These are phyloP conservation scores for Ibidorhyncha struthersii DNA, from an alignment of 2,113 vertebrate species.

Conservation along the genomic window DNA sequence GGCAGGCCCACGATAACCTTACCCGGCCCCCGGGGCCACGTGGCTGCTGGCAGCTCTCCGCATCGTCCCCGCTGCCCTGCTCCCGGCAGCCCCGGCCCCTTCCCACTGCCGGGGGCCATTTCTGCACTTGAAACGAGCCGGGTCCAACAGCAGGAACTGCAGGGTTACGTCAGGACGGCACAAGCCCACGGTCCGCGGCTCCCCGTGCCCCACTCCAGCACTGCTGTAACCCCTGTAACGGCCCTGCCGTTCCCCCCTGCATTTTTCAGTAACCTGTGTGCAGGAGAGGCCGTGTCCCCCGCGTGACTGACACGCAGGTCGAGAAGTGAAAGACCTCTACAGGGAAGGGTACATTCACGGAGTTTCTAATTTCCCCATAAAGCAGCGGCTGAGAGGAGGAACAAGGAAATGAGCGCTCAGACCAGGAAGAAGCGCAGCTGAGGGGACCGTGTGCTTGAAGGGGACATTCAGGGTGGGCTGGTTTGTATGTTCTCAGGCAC, in stretches of 20 bases:
- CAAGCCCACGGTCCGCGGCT: fast-evolving
- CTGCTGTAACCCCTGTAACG: fast-evolving
- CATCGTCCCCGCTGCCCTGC: not conserved
- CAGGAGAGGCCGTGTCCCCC: fast-evolving
- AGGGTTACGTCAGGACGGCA: not conserved
- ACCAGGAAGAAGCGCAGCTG: fast-evolving
- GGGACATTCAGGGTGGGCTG: fast-evolving
- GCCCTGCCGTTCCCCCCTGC: not conserved
- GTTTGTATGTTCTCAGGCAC: not conserved
- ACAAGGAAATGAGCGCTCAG: not conserved
- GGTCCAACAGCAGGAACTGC: not conserved
- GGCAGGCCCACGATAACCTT: too few relatives aligned
- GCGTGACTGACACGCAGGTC: not conserved
- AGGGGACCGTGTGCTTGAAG: not conserved
- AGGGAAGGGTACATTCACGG: not conserved
- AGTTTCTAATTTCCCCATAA: not conserved
- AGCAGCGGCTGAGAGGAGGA: not conserved
- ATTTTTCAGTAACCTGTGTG: fast-evolving
- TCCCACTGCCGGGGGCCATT: not conserved
- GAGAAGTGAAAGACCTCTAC: not conserved
- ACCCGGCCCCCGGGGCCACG: not conserved
- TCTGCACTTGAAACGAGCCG: not conserved
- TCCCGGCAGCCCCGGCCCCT: not conserved
- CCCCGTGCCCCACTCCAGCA: too few relatives aligned
- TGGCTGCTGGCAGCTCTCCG: not conserved